Evolutionary conservation across 2,888 invertebrate genomes (phyloP), one percentile per base, ranked within the genome.

Genomic region (Trimorus sp.): DNA sequence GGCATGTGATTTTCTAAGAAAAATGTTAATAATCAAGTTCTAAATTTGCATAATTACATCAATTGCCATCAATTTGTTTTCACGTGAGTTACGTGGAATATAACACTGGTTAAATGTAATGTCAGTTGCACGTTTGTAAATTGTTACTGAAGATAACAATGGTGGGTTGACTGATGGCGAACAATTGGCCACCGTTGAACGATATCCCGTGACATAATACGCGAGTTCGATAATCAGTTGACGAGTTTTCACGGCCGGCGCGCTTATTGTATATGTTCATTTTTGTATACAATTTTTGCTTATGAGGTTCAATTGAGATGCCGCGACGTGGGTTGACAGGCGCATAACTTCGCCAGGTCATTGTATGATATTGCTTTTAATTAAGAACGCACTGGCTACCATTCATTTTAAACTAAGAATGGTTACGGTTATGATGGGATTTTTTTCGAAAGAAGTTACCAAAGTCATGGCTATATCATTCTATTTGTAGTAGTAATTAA

Each of bases 151-250:
- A 26, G 26, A 4, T 26, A 26, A 26, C 26, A 26, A 26, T 26
- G 26, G 7, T 40, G 54, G 75, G 60, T 65, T 77, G 70, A 70
- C 70, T 69, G 63, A 77, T 70, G 51, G 16, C n/a, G 70, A 77
- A 77, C 70, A 77, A 77, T 77, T 77, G 77, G 53, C 58, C 59
- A 58, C 65, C 70, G 63, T 77, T 76, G 51, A 66, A 59, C 63
- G 54, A 60, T 36, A 59, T 75, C 53, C 59, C 65, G 58, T 63
- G 59, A 65, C 37, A 65, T 51, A 70, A 70, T 70, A 63, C 58
- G 51, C 65, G 49, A 49, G 51, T 77, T 70, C 70, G 69, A 62
- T 62, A 69, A 69, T 77, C 66, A 63, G 69, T 77, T 63, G 49
- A 48, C 40, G 38, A 37, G 48, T 49, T 68, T 66, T 60, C 49